Conservation (phyloP, 2,113 vertebrate genomes). For the Antennarius striatus region DNA sequence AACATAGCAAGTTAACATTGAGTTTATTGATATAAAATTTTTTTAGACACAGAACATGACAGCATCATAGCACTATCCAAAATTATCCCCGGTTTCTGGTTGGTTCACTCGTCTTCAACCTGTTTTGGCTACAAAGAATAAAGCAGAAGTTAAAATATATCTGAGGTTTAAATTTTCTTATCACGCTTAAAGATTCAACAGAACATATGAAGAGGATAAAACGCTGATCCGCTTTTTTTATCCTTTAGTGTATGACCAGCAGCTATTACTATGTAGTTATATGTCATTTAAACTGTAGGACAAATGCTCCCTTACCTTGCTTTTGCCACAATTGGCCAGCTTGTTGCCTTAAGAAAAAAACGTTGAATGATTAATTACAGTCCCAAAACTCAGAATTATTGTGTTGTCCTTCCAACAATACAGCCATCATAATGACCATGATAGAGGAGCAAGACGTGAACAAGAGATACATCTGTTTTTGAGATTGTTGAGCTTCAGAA, state of each 20-base stretch:
- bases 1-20: conserved; percentile 1
- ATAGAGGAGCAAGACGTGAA: background rate
- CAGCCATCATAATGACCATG: background rate
- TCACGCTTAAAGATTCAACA: too few species aligned
- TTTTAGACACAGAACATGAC: conserved; percentile 41
- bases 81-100: background rate
- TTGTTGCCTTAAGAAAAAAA: conserved; percentile 70
- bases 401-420: conserved; percentile 4
- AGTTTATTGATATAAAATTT: conserved; percentile 57
- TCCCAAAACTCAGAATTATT: background rate
- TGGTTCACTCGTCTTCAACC: conserved; percentile 29
- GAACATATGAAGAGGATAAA: too few species aligned
- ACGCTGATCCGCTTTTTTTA: too few species aligned
- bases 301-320: conserved; percentile 54
- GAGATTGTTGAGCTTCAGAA: background rate
- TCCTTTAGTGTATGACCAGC: conserved; percentile 13
- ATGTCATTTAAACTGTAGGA: background rate
- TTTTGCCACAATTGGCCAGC: conserved; percentile 68
- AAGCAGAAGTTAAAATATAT: background rate
- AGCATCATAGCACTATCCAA: background rate
- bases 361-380: conserved; percentile 3
- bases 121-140: conserved; percentile 33
- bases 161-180: too few species aligned
- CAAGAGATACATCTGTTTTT: background rate
- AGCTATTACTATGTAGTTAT: conserved; percentile 42